These are phyloP conservation scores for Leptinotarsa juncta DNA, from an alignment of 2,888 invertebrate genomes.

Conservation along the genomic window DNA sequence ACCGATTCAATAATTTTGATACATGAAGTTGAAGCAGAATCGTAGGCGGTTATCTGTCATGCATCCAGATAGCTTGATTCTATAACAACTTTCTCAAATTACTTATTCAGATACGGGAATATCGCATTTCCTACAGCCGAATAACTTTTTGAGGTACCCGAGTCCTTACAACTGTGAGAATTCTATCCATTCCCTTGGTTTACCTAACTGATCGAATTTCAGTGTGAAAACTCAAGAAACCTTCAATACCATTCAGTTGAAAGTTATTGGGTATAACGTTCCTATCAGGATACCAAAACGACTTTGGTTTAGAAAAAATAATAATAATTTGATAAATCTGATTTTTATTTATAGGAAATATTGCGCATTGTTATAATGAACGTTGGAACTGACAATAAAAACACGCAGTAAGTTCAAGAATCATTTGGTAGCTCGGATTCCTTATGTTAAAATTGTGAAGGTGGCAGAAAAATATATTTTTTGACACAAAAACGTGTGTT, in stretches of 20 bases:
- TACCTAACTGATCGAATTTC: neutral
- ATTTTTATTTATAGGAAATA: no score
- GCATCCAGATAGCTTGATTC: neutral
- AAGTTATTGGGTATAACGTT: neutral
- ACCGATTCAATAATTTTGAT: no score
- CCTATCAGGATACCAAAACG: neutral
- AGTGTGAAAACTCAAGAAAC: neutral
- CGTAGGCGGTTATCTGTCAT: neutral
- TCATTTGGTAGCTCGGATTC: no score
- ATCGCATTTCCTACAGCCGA: neutral
- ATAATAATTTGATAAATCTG: no score
- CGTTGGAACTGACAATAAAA: no score
- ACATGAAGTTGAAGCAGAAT: neutral
- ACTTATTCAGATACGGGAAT: neutral
- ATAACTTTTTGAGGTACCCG: slow-evolving; percentile 15
- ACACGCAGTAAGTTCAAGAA: no score
- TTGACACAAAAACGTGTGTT: no score
- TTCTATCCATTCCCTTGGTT: neutral
- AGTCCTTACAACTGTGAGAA: slow-evolving; percentile 20
- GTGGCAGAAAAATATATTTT: no score
- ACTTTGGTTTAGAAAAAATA: neutral
- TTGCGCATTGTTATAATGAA: no score
- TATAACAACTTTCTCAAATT: slow-evolving; percentile 5
- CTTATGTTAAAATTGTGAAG: no score
- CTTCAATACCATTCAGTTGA: no score